Evolutionary conservation across 1,140 invertebrate species (phyloP).

Genomic region (Aphelenchoides besseyi): DNA sequence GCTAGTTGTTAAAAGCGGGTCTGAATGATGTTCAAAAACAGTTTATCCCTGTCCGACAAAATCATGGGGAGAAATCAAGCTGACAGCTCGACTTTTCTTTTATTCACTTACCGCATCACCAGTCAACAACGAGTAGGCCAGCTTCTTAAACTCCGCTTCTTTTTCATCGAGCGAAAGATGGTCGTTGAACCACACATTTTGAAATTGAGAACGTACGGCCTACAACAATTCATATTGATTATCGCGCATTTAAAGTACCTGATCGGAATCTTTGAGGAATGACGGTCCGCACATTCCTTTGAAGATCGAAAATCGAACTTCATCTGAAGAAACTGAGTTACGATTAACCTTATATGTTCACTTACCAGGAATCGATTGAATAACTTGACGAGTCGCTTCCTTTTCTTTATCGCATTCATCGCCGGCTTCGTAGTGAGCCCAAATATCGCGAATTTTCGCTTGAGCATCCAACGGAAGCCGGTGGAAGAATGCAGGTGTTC

Average conservation of each 20-base stretch:
- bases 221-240: constrained; percentile 26
- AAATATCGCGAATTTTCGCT: constrained; percentile 51
- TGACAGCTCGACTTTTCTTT: constrained; percentile 7
- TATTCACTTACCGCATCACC: constrained; percentile 50
- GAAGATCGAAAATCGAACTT: constrained; percentile 46
- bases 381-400: constrained; percentile 43
- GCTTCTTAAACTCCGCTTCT: constrained; percentile 51
- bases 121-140: constrained; percentile 49
- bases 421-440: constrained; percentile 57
- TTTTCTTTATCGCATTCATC: constrained; percentile 54
- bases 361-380: constrained; percentile 42
- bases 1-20: background rate
- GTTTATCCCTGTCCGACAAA: constrained; percentile 7
- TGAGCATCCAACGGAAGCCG: constrained; percentile 50
- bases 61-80: background rate
- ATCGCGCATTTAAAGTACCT: background rate
- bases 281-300: constrained; percentile 57
- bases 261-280: constrained; percentile 46
- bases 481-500: constrained; percentile 47
- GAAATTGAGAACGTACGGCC: constrained; percentile 51
- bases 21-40: background rate
- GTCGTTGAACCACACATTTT: constrained; percentile 55
- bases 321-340: too few relatives aligned
- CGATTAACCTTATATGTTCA: too few relatives aligned
- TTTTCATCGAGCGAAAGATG: constrained; percentile 53